Percentiles rank a stretch among this genome's conserved stretches.
Conservation (phyloP, 2,888 invertebrate species). For the Homarus gammarus region DNA sequence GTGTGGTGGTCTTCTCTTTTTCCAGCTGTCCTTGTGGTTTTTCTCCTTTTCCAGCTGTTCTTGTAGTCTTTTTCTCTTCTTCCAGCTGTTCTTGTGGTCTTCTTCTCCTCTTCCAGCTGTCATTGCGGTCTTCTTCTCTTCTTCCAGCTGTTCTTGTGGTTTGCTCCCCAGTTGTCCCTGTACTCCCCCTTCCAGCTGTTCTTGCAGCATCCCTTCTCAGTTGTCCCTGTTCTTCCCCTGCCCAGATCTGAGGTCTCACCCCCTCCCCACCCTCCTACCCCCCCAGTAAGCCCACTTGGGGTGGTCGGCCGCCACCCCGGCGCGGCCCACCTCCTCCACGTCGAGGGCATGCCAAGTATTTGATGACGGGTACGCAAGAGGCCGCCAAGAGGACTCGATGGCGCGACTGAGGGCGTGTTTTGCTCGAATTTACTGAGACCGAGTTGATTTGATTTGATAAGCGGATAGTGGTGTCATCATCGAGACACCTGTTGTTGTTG, state of each 20-base stretch:
- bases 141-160: too few species aligned
- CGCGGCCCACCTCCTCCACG: slow-evolving; percentile 31
- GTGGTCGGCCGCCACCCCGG: slow-evolving; percentile 36
- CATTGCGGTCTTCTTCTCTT: not conserved
- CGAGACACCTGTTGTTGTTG: slow-evolving; percentile 31
- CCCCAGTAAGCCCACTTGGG: slow-evolving; percentile 35
- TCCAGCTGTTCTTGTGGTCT: slow-evolving; percentile 17
- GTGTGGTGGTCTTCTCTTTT: not conserved
- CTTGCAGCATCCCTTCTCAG: slow-evolving; percentile 7
- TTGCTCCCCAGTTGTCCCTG: not conserved
- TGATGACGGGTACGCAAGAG: slow-evolving; percentile 60
- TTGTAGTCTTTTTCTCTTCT: not conserved
- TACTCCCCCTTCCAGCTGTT: not conserved
- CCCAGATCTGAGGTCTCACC: slow-evolving; percentile 7
- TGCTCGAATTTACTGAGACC: slow-evolving; percentile 55
- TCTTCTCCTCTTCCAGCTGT: not conserved
- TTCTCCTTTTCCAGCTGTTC: not conserved
- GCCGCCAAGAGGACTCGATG: slow-evolving; percentile 57
- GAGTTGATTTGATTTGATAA: slow-evolving; percentile 59
- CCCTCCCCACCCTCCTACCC: not conserved
- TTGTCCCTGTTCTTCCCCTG: slow-evolving; percentile 12
- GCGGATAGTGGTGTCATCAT: slow-evolving; percentile 50
- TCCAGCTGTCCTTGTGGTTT: slow-evolving; percentile 14
- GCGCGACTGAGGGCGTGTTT: slow-evolving; percentile 47
- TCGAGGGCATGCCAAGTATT: slow-evolving; percentile 59